phyloP scores from a whole-genome alignment of 2,113 vertebrate genomes.

The Laticauda colubrina region DNA sequence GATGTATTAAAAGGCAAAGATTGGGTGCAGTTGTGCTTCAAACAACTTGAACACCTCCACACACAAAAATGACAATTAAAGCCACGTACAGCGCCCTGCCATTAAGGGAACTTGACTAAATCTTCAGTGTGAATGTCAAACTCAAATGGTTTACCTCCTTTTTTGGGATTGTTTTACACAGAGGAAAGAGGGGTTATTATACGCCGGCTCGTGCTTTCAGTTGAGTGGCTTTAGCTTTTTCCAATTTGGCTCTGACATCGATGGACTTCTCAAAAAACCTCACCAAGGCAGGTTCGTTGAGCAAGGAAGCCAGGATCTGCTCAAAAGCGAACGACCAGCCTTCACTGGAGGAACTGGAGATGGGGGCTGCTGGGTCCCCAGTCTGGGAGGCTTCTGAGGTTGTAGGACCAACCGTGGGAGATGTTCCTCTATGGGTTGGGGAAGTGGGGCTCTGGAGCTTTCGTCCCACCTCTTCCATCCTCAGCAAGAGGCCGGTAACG shows the following conservation, averaged over 20 bases:
- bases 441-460: constrained; percentile 65
- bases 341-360: constrained; percentile 48
- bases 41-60: constrained; percentile 52
- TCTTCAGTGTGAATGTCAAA: constrained; percentile 46
- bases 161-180: constrained; percentile 39
- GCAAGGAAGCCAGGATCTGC: constrained; percentile 91
- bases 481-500: constrained; percentile 84
- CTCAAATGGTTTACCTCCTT: constrained; percentile 20
- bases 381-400: constrained; percentile 6
- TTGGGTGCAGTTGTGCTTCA: constrained; percentile 61
- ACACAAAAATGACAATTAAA: background rate
- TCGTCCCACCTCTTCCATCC: constrained; percentile 69
- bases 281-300: constrained; percentile 90
- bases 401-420: background rate
- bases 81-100: background rate
- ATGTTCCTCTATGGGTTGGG: constrained; percentile 24
- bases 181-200: constrained; percentile 44
- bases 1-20: constrained; percentile 55
- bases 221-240: constrained; percentile 78
- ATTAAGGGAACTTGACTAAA: constrained; percentile 45
- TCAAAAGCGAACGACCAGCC: constrained; percentile 98
- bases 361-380: constrained; percentile 19
- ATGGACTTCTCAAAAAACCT: constrained; percentile 88
- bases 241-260: constrained; percentile 78
- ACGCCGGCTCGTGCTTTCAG: constrained; percentile 75